phyloP scores from a whole-genome alignment of 1,140 invertebrate genomes.

The Drosophila orosa region DNA sequence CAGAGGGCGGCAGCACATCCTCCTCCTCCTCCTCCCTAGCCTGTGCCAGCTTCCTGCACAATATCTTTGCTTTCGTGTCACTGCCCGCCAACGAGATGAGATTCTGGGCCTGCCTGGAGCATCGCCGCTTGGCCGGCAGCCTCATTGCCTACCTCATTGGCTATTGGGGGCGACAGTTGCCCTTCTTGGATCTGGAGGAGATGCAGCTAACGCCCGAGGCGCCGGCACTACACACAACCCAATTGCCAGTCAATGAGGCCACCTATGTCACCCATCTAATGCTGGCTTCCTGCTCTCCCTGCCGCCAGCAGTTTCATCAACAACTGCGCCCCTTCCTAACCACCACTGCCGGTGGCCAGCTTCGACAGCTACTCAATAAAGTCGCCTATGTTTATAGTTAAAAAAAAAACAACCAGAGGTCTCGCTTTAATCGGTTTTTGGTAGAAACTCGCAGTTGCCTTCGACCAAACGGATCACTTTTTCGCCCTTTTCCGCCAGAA shows the following conservation, averaged over 20 bases:
- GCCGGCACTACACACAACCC: not conserved
- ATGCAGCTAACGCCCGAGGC: slow-evolving; percentile 22
- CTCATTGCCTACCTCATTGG: slow-evolving; percentile 33
- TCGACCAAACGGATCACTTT: slow-evolving; percentile 55
- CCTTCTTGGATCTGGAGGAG: slow-evolving; percentile 49
- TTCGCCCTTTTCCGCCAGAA: slow-evolving; percentile 93
- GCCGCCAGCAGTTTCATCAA: slow-evolving; percentile 39
- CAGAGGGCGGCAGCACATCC: too few species aligned
- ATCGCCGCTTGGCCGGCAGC: slow-evolving; percentile 39
- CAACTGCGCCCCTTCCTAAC: slow-evolving; percentile 16
- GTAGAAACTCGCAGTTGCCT: slow-evolving; percentile 59
- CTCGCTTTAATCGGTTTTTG: slow-evolving; percentile 38
- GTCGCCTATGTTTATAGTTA: slow-evolving; percentile 67
- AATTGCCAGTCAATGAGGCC: slow-evolving; percentile 44
- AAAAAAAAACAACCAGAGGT: too few species aligned
- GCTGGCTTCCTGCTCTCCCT: slow-evolving; percentile 48
- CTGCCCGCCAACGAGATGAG: slow-evolving; percentile 36
- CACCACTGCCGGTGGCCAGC: not conserved
- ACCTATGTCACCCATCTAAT: slow-evolving; percentile 57
- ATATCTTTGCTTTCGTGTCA: slow-evolving; percentile 41
- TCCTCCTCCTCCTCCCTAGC: slow-evolving; percentile 1
- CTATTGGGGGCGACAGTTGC: slow-evolving; percentile 53
- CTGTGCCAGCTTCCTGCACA: slow-evolving; percentile 50
- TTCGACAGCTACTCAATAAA: slow-evolving; percentile 67
- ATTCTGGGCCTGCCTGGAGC: slow-evolving; percentile 43